These are phyloP conservation scores for Oncorhynchus mykiss DNA, from an alignment of 2,113 vertebrate genomes.

Conservation along the genomic window DNA sequence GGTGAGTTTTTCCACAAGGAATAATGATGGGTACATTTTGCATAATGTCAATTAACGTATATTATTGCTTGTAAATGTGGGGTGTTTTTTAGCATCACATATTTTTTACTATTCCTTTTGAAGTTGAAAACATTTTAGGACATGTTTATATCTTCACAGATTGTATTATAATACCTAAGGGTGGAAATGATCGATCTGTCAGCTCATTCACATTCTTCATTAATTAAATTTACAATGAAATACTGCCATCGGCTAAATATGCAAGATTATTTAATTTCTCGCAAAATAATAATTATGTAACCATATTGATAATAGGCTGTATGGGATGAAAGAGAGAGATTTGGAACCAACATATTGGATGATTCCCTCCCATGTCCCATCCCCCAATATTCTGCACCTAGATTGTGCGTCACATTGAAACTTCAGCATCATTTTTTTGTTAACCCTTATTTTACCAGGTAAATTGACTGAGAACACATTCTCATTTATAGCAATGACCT, in stretches of 20 bases:
- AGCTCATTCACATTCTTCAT: too few relatives aligned
- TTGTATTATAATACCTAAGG: too few relatives aligned
- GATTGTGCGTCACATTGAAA: constrained; percentile 30
- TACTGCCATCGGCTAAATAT: background rate
- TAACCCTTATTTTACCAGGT: too few relatives aligned
- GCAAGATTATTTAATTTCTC: background rate
- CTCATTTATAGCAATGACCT: too few relatives aligned
- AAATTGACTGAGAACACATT: too few relatives aligned
- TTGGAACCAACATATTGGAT: background rate
- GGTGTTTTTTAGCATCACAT: too few relatives aligned
- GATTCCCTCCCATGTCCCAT: background rate
- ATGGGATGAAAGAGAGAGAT: background rate
- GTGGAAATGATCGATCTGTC: too few relatives aligned
- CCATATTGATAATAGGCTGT: background rate
- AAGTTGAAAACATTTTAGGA: too few relatives aligned
- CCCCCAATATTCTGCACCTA: background rate
- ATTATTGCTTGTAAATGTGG: too few relatives aligned
- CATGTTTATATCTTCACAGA: too few relatives aligned
- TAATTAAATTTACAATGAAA: too few relatives aligned
- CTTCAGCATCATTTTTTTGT: background rate
- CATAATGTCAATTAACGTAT: background rate
- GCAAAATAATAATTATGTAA: background rate
- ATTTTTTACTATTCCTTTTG: too few relatives aligned
- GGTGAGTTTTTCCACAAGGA: constrained; percentile 57
- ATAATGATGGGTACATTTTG: constrained; percentile 1